phyloP scores from a whole-genome alignment of 2,888 invertebrate genomes.

The Odontocolon sp. region DNA sequence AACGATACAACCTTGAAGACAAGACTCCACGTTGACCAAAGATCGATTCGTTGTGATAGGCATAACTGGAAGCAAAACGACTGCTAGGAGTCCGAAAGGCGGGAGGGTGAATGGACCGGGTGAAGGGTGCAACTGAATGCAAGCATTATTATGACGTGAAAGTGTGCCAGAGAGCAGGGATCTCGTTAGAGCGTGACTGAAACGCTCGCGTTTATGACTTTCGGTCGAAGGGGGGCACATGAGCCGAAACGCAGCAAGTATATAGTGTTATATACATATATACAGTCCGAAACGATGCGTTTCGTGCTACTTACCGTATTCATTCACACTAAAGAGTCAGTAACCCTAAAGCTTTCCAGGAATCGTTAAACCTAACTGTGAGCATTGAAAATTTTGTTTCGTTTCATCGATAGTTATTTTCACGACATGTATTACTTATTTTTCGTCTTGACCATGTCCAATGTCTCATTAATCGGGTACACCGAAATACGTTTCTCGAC shows the following conservation, averaged over 20 bases:
- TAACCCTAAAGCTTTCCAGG: slow-evolving; percentile 22
- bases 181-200: slow-evolving; percentile 69
- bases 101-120: slow-evolving; percentile 45
- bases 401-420: not conserved
- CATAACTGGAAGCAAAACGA: not conserved
- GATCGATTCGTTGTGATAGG: not conserved
- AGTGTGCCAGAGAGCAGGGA: slow-evolving; percentile 58
- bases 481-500: not conserved
- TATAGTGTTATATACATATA: not conserved
- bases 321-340: slow-evolving; percentile 14
- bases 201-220: slow-evolving; percentile 67
- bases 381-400: slow-evolving; percentile 34
- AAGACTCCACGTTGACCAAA: not conserved
- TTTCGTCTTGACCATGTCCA: not conserved
- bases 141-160: slow-evolving; percentile 65
- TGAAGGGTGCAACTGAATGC: slow-evolving; percentile 63
- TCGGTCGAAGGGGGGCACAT: slow-evolving; percentile 9
- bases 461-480: not conserved
- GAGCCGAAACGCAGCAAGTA: slow-evolving; percentile 17
- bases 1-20: no score
- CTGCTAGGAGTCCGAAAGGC: not conserved
- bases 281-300: not conserved
- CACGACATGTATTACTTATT: no score
- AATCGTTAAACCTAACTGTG: slow-evolving; percentile 18
- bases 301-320: slow-evolving; percentile 13